Evolutionary conservation across 1,140 invertebrate species (phyloP).

Genomic region (Cheumatopsyche charites): DNA sequence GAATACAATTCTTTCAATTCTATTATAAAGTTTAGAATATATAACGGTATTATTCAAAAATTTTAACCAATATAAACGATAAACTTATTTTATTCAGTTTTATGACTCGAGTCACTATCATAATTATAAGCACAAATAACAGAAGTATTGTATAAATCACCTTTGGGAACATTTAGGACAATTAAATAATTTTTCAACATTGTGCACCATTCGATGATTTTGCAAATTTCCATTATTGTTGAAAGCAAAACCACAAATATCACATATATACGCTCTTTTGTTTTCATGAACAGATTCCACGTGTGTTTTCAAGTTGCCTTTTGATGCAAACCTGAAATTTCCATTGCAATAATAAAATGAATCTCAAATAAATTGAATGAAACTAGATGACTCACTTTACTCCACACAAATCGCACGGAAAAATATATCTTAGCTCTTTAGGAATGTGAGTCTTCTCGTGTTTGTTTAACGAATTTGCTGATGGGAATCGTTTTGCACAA

Average conservation of each 20-base stretch:
- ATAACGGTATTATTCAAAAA: too few relatives aligned
- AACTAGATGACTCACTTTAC: conserved; percentile 33
- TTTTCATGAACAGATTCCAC: conserved; percentile 37
- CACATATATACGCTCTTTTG: conserved; percentile 31
- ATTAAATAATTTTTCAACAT: conserved; percentile 21
- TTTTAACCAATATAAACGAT: too few relatives aligned
- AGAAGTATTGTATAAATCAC: too few relatives aligned
- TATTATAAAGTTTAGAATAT: too few relatives aligned
- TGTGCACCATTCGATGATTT: conserved; percentile 28
- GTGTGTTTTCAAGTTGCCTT: conserved; percentile 35
- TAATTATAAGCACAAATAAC: too few relatives aligned
- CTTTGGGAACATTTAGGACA: conserved; percentile 40
- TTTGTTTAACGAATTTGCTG: conserved; percentile 30
- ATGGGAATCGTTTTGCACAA: conserved; percentile 38
- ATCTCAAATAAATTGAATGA: not conserved
- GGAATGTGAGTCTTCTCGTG: conserved; percentile 41
- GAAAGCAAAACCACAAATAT: conserved; percentile 41
- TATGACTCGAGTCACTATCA: too few relatives aligned
- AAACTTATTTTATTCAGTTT: too few relatives aligned
- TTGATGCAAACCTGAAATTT: conserved; percentile 41
- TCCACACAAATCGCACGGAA: conserved; percentile 41
- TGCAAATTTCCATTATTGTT: conserved; percentile 25
- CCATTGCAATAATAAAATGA: not conserved
- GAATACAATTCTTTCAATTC: too few relatives aligned
- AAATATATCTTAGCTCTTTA: conserved; percentile 40